Conservation (phyloP, 2,113 vertebrate species). For the Notiomystis cincta region DNA sequence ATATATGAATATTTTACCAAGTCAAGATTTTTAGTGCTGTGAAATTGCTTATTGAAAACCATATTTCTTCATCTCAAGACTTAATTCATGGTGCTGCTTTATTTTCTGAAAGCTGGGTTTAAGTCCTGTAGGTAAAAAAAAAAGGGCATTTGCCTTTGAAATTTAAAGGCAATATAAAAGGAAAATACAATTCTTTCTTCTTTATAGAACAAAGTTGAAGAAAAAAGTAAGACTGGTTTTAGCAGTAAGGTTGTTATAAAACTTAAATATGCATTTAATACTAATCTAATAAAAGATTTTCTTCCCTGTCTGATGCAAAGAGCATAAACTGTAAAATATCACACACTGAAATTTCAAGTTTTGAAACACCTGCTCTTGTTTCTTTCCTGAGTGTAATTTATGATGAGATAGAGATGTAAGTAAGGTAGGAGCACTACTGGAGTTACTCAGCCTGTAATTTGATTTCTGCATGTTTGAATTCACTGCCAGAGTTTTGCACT, state of each 20-base stretch:
- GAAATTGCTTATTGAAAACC: not conserved
- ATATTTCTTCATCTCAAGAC: not conserved
- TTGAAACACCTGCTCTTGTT: not conserved
- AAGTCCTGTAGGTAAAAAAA: not conserved
- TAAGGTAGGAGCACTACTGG: not conserved
- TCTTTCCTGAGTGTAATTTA: not conserved
- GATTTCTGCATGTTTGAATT: not conserved
- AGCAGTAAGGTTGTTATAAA: not conserved
- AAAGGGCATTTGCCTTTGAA: not conserved
- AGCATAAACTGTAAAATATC: not conserved
- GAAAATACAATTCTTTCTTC: not conserved
- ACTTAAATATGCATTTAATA: not conserved
- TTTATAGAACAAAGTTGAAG: not conserved
- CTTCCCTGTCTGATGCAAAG: not conserved
- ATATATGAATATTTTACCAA: not conserved
- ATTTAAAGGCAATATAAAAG: not conserved
- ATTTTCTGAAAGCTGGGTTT: not conserved
- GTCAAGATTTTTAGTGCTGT: not conserved
- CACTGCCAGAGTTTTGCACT: not conserved
- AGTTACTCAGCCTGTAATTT: not conserved
- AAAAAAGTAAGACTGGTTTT: not conserved
- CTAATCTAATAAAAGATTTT: not conserved
- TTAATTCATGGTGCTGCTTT: not conserved
- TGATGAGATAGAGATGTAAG: not conserved
- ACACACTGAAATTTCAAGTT: not conserved